Conservation (phyloP, 1,140 invertebrate genomes). For the Potamilus streckersoni region DNA sequence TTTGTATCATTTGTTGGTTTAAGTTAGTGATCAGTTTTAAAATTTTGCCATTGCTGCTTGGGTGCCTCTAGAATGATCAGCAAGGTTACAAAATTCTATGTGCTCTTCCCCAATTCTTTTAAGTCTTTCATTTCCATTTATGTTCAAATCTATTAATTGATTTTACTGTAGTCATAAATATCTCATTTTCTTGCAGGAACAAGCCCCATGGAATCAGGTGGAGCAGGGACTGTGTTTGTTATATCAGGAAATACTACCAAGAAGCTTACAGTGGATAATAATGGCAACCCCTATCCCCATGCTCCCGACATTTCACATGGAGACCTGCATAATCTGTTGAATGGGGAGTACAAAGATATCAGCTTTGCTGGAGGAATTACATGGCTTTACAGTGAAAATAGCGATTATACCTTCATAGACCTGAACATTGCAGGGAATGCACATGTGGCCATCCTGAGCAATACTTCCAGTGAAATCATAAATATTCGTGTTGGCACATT, state of each 20-base stretch:
- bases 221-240: constrained; percentile 50
- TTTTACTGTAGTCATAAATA: too few species aligned
- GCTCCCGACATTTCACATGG: constrained; percentile 27
- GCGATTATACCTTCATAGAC: constrained; percentile 45
- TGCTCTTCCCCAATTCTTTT: too few species aligned
- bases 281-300: constrained; percentile 44
- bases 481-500: constrained; percentile 35
- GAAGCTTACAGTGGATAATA: constrained; percentile 47
- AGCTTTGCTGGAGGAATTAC: constrained; percentile 48
- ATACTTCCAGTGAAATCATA: constrained; percentile 38
- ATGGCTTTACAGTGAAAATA: constrained; percentile 45
- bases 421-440: constrained; percentile 47
- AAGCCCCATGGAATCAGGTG: constrained; percentile 49
- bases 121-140: too few species aligned
- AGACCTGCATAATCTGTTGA: constrained; percentile 37
- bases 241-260: constrained; percentile 25
- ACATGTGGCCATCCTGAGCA: constrained; percentile 55
- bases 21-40: too few species aligned
- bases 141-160: too few species aligned
- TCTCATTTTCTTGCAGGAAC: constrained; percentile 29
- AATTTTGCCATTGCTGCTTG: too few species aligned
- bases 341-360: constrained; percentile 47
- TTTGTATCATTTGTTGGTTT: too few species aligned
- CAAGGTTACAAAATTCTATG: too few species aligned
- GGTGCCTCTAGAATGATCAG: too few species aligned